Conservation (phyloP, 2,888 invertebrate species). For the Melanostoma mellinum region DNA sequence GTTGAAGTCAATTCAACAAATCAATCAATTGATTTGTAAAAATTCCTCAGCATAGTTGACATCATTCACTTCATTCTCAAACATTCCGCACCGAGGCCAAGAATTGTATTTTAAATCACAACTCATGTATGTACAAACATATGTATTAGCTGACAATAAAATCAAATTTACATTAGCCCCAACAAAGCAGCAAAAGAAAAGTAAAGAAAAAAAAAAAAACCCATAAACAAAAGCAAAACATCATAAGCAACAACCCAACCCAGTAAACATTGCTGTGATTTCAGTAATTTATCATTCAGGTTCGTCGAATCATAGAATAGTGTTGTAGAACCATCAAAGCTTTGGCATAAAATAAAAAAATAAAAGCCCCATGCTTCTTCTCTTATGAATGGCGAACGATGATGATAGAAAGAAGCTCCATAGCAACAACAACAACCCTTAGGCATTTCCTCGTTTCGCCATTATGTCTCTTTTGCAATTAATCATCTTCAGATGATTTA, state of each 20-base stretch:
- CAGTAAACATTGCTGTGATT: constrained; percentile 28
- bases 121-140: neutral
- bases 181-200: neutral
- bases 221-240: neutral
- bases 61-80: neutral
- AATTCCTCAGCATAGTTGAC: neutral
- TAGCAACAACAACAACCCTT: constrained; percentile 4
- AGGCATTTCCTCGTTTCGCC: constrained; percentile 11
- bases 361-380: neutral
- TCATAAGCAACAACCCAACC: neutral
- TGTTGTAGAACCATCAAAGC: constrained; percentile 40
- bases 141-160: constrained; percentile 9
- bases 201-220: neutral
- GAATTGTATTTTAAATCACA: neutral
- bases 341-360: constrained; percentile 51
- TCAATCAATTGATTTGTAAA: constrained; percentile 3
- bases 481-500: constrained; percentile 69
- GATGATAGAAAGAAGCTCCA: neutral
- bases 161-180: constrained; percentile 16
- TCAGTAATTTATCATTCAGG: constrained; percentile 49
- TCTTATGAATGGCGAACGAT: neutral
- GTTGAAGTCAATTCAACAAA: neutral
- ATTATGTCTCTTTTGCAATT: constrained; percentile 42
- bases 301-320: constrained; percentile 43
- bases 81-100: too few species aligned